phyloP scores from a whole-genome alignment of 2,888 invertebrate genomes.

The Ophion ventricosus region DNA sequence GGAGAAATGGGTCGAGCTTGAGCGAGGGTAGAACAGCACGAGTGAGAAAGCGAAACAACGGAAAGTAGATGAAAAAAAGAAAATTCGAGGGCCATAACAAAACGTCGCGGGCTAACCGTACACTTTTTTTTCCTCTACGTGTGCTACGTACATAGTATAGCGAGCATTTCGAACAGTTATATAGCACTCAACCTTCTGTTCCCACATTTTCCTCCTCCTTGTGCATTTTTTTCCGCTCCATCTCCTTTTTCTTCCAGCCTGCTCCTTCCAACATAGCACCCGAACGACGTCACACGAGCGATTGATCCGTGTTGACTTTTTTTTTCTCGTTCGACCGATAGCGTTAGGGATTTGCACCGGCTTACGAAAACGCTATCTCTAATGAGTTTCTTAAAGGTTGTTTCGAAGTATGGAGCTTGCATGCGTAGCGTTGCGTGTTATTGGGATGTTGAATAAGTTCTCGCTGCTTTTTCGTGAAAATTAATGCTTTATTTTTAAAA shows the following conservation, averaged over 20 bases:
- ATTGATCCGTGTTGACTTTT: constrained; percentile 62
- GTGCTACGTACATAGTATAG: constrained; percentile 31
- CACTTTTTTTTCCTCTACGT: constrained; percentile 31
- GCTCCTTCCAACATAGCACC: not conserved
- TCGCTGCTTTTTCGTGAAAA: too few relatives aligned
- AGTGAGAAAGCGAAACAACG: constrained; percentile 56
- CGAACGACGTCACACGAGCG: constrained; percentile 56
- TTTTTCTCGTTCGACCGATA: not conserved
- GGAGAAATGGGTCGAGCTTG: constrained; percentile 62
- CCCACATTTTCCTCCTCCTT: constrained; percentile 44
- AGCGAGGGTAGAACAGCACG: constrained; percentile 39
- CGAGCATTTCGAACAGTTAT: constrained; percentile 55
- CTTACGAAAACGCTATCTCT: constrained; percentile 14
- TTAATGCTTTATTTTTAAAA: too few relatives aligned
- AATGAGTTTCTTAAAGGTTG: not conserved
- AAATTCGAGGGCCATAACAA: constrained; percentile 64
- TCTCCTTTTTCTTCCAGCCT: not conserved
- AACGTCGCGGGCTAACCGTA: constrained; percentile 32
- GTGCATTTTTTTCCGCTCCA: constrained; percentile 35
- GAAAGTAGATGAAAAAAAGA: constrained; percentile 55
- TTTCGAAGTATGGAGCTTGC: too few relatives aligned
- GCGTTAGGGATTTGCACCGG: constrained; percentile 41
- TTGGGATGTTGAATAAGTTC: too few relatives aligned
- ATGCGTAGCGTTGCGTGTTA: too few relatives aligned
- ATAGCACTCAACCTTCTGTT: constrained; percentile 68